Evolutionary conservation across 64 coral and sea anemone species (phyloP), one percentile per base, ranked within the genome.

Genomic region (Exaiptasia diaphana): DNA sequence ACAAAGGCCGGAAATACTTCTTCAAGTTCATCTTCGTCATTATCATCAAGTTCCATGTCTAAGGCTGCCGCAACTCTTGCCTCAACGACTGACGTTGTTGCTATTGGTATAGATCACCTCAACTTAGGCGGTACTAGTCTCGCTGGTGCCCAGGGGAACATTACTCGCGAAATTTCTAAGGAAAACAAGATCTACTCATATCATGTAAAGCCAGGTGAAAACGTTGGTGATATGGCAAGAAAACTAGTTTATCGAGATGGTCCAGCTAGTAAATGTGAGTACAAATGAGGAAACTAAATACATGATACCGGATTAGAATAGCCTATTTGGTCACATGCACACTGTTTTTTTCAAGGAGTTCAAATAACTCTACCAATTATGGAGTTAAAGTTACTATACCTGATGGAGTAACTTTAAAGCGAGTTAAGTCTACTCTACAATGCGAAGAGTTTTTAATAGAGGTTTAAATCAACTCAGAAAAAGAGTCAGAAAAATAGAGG

Each of bases 241-340:
- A 35, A 53, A 52, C 21, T 78, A 24, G 60, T 87, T 25, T 87
- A 75, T 41, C 46, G 33, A n/a, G 84, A 41, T 20, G 84, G 84
- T 54, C 41, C 58, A 15, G 84, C 84, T 15, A 87, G 73, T 8
- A 77, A 33, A 87, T 33, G 84, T 87, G 78, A 78, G 32, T 15
- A 65, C 11, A 12, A 61, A 30, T n/a, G n/a, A n/a, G n/a, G n/a
- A n/a, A n/a, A n/a, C n/a, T n/a, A n/a, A n/a, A n/a, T n/a, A n/a
- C n/a, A n/a, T n/a, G n/a, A n/a, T n/a, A n/a, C n/a, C n/a, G n/a
- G n/a, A n/a, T n/a, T n/a, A n/a, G n/a, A n/a, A n/a, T n/a, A n/a
- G n/a, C n/a, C n/a, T n/a, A n/a, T n/a, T n/a, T n/a, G n/a, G n/a
- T n/a, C n/a, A n/a, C n/a, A n/a, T n/a, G n/a, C n/a, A n/a, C n/a